Conservation (phyloP, 2,888 invertebrate genomes). For the Volucella inanis region DNA sequence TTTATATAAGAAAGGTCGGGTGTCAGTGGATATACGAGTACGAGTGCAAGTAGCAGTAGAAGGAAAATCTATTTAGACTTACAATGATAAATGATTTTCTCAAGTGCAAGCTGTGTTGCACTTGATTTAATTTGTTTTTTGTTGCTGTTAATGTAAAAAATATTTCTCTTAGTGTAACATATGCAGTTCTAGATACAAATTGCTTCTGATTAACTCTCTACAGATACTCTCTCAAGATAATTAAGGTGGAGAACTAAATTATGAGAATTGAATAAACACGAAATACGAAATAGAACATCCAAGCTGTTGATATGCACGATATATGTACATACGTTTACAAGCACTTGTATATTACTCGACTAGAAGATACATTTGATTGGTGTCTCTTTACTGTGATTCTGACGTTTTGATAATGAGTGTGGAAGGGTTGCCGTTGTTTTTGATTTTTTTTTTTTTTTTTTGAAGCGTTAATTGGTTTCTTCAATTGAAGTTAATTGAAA, state of each 20-base stretch:
- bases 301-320: constrained; percentile 19
- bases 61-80: constrained; percentile 64
- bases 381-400: constrained; percentile 13
- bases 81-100: constrained; percentile 70
- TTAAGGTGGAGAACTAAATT: constrained; percentile 55
- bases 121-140: constrained; percentile 55
- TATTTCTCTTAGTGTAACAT: neutral
- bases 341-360: constrained; percentile 33
- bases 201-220: constrained; percentile 68
- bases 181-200: constrained; percentile 62
- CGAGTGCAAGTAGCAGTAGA: constrained; percentile 14
- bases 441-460: constrained; percentile 14
- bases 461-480: constrained; percentile 68
- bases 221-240: constrained; percentile 58
- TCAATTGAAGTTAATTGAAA: constrained; percentile 80
- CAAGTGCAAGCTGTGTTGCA: constrained; percentile 72
- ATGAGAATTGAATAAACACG: constrained; percentile 67
- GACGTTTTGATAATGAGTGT: constrained; percentile 36
- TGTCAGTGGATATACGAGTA: constrained; percentile 30
- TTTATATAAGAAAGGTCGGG: constrained; percentile 2
- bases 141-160: constrained; percentile 5
- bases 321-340: neutral
- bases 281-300: constrained; percentile 55
- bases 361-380: constrained; percentile 37
- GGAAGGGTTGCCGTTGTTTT: constrained; percentile 12